Evolutionary conservation across 1,140 invertebrate genomes (phyloP).

Genomic region (Calephelis virginiensis): DNA sequence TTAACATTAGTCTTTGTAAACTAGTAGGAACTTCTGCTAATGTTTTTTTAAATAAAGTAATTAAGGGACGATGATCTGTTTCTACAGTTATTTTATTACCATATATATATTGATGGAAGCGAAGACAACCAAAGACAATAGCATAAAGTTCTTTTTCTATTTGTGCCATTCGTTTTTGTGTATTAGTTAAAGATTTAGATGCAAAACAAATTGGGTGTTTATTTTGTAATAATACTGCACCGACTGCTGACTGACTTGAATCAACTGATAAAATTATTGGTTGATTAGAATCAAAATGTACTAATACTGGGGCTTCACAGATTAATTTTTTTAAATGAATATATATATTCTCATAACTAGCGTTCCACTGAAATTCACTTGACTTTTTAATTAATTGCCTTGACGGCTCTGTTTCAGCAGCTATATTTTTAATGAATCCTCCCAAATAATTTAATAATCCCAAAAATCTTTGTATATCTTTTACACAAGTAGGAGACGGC

Average conservation of each 20-base stretch:
- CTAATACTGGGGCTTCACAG: slow-evolving; percentile 27
- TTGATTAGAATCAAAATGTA: slow-evolving; percentile 27
- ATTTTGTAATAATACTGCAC: slow-evolving; percentile 33
- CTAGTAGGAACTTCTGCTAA: slow-evolving; percentile 30
- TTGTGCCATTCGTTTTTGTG: slow-evolving; percentile 30
- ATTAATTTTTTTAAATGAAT: slow-evolving; percentile 27
- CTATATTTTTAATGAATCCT: too few relatives aligned
- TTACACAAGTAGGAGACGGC: too few relatives aligned
- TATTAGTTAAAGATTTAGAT: slow-evolving; percentile 29
- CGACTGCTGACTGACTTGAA: slow-evolving; percentile 26
- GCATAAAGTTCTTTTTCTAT: slow-evolving; percentile 37
- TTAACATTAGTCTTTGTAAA: slow-evolving; percentile 36
- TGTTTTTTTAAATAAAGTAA: slow-evolving; percentile 34
- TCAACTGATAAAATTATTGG: slow-evolving; percentile 24
- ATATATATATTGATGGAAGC: slow-evolving; percentile 39
- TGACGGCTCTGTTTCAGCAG: slow-evolving; percentile 16
- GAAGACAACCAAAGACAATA: slow-evolving; percentile 30
- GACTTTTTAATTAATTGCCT: slow-evolving; percentile 28
- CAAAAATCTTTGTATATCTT: too few relatives aligned
- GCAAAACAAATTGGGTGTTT: slow-evolving; percentile 31
- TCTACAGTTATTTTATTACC: slow-evolving; percentile 56
- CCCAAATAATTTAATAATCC: too few relatives aligned
- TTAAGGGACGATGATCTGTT: slow-evolving; percentile 31
- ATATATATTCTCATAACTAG: slow-evolving; percentile 2
- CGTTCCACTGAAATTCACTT: slow-evolving; percentile 28